Percentiles rank a stretch among this genome's conserved stretches.
Conservation (phyloP, 2,888 invertebrate genomes). For the Trachelus stipa region DNA sequence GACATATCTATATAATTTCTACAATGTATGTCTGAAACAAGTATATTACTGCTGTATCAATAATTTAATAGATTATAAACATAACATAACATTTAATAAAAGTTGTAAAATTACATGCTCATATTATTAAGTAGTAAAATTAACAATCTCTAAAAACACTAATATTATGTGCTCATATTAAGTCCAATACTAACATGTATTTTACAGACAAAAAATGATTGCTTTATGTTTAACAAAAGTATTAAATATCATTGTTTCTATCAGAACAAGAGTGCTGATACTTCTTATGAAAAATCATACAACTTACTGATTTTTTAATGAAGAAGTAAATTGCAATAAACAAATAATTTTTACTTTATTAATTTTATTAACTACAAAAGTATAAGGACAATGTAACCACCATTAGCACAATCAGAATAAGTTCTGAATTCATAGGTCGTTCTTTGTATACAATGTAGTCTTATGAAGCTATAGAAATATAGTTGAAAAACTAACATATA, state of each 20-base stretch:
- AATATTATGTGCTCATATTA: background rate
- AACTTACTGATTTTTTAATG: background rate
- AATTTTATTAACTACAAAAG: background rate
- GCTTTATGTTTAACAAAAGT: background rate
- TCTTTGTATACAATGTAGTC: background rate
- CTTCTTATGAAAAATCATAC: background rate
- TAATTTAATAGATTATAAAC: background rate
- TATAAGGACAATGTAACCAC: background rate
- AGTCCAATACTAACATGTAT: background rate
- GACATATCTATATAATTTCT: background rate
- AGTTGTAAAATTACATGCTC: background rate
- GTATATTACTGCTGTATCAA: background rate
- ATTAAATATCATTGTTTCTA: background rate
- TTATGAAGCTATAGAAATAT: background rate
- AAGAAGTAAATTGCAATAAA: background rate
- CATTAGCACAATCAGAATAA: background rate
- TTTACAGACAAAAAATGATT: background rate
- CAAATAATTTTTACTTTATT: background rate
- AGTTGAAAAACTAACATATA: background rate
- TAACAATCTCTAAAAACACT: background rate
- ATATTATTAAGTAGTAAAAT: too few relatives aligned
- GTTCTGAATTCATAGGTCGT: background rate
- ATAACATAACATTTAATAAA: background rate
- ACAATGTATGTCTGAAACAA: too few relatives aligned
- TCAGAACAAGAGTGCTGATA: background rate